These are phyloP conservation scores for Notothenia rossii DNA, from an alignment of 2,113 vertebrate species.

Conservation along the genomic window DNA sequence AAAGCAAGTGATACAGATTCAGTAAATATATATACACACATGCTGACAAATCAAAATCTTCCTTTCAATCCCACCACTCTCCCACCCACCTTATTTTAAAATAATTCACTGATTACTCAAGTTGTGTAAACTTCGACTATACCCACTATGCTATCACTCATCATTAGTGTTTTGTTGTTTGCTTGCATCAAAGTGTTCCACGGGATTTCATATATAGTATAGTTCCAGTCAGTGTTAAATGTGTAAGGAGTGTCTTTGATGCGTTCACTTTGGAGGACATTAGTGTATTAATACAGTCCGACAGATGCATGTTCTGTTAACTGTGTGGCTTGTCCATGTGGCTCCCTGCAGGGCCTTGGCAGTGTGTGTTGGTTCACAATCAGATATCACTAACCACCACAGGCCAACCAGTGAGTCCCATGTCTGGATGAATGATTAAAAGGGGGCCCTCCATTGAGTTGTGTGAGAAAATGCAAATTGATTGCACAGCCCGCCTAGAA, in stretches of 20 bases:
- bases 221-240: neutral
- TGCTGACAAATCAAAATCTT: no score
- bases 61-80: no score
- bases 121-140: neutral
- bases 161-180: slow-evolving; percentile 1
- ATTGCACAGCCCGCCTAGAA: slow-evolving; percentile 20
- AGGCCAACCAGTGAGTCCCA: slow-evolving; percentile 15
- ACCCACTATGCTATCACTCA: neutral
- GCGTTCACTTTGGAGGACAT: slow-evolving; percentile 21
- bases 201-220: slow-evolving; percentile 15
- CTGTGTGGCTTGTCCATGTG: neutral
- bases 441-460: slow-evolving; percentile 33
- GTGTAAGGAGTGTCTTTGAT: neutral
- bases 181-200: neutral
- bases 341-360: neutral
- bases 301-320: neutral
- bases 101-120: neutral
- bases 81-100: no score
- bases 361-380: slow-evolving; percentile 19
- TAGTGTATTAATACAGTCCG: slow-evolving; percentile 8
- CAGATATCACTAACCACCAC: slow-evolving; percentile 10
- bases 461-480: slow-evolving; percentile 14
- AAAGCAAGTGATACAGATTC: no score
- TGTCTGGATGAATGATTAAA: slow-evolving; percentile 57
- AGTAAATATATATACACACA: no score